A percentile compares a stretch with the other conserved stretches of the same genome.
Evolutionary conservation across 2,113 vertebrate genomes (phyloP).

Genomic region (Spermophilus dauricus): DNA sequence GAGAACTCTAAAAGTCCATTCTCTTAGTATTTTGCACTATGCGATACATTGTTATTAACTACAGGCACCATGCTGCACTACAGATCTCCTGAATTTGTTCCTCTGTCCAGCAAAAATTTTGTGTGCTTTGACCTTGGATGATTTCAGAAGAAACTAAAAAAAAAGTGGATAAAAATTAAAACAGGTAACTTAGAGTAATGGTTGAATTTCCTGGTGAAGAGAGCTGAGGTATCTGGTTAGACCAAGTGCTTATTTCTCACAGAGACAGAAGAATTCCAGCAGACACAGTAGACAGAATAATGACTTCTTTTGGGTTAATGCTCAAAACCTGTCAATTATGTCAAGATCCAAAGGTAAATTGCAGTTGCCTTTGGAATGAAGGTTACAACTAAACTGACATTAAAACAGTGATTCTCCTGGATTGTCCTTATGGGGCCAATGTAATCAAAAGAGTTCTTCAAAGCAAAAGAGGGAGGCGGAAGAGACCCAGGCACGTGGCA

Average conservation of each 20-base stretch:
- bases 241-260: background rate
- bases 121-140: background rate
- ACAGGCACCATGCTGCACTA: background rate
- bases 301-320: background rate
- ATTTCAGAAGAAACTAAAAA: background rate
- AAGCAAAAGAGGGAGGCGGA: background rate
- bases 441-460: background rate
- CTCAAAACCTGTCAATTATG: too few relatives aligned
- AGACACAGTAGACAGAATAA: background rate
- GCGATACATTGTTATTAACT: too few relatives aligned
- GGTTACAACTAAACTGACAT: background rate
- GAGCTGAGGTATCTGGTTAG: background rate
- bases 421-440: background rate
- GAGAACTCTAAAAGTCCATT: background rate
- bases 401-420: background rate
- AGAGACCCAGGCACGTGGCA: background rate
- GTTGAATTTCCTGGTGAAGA: background rate
- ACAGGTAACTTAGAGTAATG: background rate
- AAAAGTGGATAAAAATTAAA: background rate
- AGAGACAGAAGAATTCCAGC: background rate
- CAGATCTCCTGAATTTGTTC: background rate
- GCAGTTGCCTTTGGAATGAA: background rate
- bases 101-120: background rate
- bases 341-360: background rate
- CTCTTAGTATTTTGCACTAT: too few relatives aligned